A percentile compares a stretch with the other conserved stretches of the same genome.
Conservation (phyloP, 2,888 invertebrate genomes). For the Sarcophaga subvicina region DNA sequence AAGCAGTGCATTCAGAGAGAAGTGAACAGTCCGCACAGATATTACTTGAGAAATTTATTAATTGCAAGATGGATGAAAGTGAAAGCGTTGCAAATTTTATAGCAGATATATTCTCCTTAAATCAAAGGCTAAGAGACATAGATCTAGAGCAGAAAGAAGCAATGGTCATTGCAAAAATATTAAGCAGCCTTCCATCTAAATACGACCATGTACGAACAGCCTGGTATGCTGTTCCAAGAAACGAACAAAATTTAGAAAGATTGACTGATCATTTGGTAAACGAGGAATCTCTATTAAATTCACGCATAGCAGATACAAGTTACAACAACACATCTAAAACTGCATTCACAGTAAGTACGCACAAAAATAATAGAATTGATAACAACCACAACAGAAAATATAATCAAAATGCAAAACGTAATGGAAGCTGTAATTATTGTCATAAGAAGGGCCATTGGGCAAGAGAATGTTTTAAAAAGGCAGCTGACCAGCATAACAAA, state of each 20-base stretch:
- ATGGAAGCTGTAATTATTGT: slow-evolving; percentile 63
- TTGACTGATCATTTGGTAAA: slow-evolving; percentile 67
- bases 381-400: slow-evolving; percentile 1
- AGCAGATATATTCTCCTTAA: slow-evolving; percentile 56
- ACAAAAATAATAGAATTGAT: slow-evolving; percentile 25
- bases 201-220: slow-evolving; percentile 68
- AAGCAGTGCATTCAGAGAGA: slow-evolving; percentile 65
- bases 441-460: slow-evolving; percentile 64
- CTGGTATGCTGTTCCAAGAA: slow-evolving; percentile 66
- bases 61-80: slow-evolving; percentile 61
- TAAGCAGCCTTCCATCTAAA: slow-evolving; percentile 63
- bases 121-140: slow-evolving; percentile 66
- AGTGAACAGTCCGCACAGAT: slow-evolving; percentile 65
- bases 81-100: slow-evolving; percentile 63
- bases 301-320: slow-evolving; percentile 6
- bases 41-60: slow-evolving; percentile 68
- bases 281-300: slow-evolving; percentile 48
- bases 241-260: slow-evolving; percentile 61
- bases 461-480: slow-evolving; percentile 61
- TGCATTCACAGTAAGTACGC: slow-evolving; percentile 14
- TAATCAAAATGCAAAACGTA: slow-evolving; percentile 34
- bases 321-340: slow-evolving; percentile 17
- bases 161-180: slow-evolving; percentile 65
- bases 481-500: slow-evolving; percentile 54
- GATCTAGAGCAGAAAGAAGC: slow-evolving; percentile 63